Percentiles rank a stretch among this genome's conserved stretches.
These are phyloP conservation scores for Tragelaphus buxtoni DNA, from an alignment of 2,113 vertebrate genomes.

Conservation along the genomic window DNA sequence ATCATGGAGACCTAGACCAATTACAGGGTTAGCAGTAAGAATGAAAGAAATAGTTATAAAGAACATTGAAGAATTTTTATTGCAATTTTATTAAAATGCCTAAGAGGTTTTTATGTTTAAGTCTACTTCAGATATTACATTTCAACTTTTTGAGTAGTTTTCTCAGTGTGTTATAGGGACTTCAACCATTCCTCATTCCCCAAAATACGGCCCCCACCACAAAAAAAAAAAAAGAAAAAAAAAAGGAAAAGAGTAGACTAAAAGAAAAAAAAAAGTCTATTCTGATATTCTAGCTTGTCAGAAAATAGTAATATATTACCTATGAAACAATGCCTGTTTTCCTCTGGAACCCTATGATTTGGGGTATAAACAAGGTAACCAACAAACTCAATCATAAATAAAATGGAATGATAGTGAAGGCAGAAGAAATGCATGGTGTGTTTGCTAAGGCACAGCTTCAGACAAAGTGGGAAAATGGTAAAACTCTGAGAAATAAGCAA, in stretches of 20 bases:
- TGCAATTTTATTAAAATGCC: not conserved
- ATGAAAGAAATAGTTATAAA: not conserved
- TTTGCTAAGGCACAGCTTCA: not conserved
- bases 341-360: not conserved
- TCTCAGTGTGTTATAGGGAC: not conserved
- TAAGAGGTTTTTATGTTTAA: not conserved
- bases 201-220: rapidly evolving
- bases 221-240: not conserved
- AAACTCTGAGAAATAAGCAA: not conserved
- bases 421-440: not conserved
- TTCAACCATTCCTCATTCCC: not conserved
- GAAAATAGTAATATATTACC: not conserved
- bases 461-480: not conserved
- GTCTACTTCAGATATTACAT: not conserved
- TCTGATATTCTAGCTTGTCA: not conserved
- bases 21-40: not conserved
- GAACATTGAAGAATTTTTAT: not conserved
- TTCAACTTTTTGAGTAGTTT: not conserved
- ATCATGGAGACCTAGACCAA: not conserved
- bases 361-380: not conserved
- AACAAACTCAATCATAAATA: not conserved
- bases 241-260: not conserved
- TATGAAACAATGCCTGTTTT: not conserved
- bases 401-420: not conserved
- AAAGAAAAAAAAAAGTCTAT: not conserved